Base-by-base conservation (phyloP, 2,113 vertebrate species). In the Illadopsis cleaveri region DNA sequence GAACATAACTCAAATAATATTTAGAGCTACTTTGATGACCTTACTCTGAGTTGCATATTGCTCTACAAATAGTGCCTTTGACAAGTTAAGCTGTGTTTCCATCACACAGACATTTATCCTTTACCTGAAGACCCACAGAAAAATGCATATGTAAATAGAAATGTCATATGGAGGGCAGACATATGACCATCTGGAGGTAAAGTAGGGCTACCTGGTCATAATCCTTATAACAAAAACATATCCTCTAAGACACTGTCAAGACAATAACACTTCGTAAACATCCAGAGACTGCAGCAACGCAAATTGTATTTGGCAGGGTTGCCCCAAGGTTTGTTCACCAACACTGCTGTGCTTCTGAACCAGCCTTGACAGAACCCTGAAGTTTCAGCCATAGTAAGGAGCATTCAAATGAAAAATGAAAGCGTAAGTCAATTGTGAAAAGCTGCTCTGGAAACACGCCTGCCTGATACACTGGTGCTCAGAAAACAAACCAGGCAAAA, bases 361-460 rank as follows among this genome's bases (percentile, higher is more conserved):
- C 8, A 86, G 93, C 77, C 82, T 72, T 90, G 89, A 94, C 89
- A 93, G 24, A 82, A 44, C 73, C 91, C 84, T 94, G 75, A 85
- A 66, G 79, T 92, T 94, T 82, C 87, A 94, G 72, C 84, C 44
- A 31, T 12, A 37, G 40, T 4, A 76, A 88, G 78, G 82, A 85
- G 44, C 61, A 45, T 58, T 77, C 58, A 57, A n/a, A 94, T 44
- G 51, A 77, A 88, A 94, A 95, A 84, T 0, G 0, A 50, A 92
- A 71, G 40, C 5, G 0, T 38, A 82, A 94, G 54, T 65, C 77
- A 87, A 19, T 68, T 82, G 78, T 71, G 90, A 85, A 70, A 76
- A 91, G 44, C 61, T 90, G 94, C 68, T 96, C 71, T 73, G 86
- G 75, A 95, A 81, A 66, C 27, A 23, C 0, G 8, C 58, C 70